Conservation (phyloP, 35 echinoderm and acorn worm species). For the Apostichopus californicus region DNA sequence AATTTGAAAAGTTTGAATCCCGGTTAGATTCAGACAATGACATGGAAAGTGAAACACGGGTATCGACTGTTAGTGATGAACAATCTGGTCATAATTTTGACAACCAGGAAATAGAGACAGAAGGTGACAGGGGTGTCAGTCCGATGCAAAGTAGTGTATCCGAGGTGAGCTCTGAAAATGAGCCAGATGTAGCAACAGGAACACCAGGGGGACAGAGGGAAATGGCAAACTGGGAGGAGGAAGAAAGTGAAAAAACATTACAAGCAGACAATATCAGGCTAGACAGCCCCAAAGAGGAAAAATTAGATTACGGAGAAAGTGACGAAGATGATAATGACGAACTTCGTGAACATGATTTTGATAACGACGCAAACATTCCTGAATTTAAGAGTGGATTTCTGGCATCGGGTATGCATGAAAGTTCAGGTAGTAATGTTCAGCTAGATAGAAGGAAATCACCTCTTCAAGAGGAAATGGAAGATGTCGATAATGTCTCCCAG, state of each 20-base stretch:
- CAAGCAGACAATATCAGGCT: neutral
- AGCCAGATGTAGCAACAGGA: neutral
- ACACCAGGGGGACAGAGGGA: slow-evolving; percentile 2
- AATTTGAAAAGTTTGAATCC: neutral
- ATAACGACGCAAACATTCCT: slow-evolving; percentile 2
- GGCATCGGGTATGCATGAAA: neutral
- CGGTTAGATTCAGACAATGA: neutral
- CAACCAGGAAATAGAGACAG: neutral
- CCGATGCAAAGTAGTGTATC: slow-evolving; percentile 38
- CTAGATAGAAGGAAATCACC: slow-evolving; percentile 28
- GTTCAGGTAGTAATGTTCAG: slow-evolving; percentile 8
- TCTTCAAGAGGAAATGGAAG: neutral
- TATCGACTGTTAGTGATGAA: neutral
- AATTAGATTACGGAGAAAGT: slow-evolving; percentile 55
- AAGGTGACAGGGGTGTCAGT: neutral
- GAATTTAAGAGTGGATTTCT: neutral
- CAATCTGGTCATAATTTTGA: neutral
- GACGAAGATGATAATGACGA: slow-evolving; percentile 39
- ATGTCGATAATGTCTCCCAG: slow-evolving; percentile 31
- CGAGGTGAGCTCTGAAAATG: slow-evolving; percentile 40
- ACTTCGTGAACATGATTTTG: neutral
- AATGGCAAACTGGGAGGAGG: neutral
- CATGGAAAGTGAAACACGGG: neutral
- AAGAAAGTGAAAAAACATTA: neutral
- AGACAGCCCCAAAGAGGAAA: slow-evolving; percentile 43